phyloP scores from a whole-genome alignment of 2,113 vertebrate genomes.

The Orcinus orca region DNA sequence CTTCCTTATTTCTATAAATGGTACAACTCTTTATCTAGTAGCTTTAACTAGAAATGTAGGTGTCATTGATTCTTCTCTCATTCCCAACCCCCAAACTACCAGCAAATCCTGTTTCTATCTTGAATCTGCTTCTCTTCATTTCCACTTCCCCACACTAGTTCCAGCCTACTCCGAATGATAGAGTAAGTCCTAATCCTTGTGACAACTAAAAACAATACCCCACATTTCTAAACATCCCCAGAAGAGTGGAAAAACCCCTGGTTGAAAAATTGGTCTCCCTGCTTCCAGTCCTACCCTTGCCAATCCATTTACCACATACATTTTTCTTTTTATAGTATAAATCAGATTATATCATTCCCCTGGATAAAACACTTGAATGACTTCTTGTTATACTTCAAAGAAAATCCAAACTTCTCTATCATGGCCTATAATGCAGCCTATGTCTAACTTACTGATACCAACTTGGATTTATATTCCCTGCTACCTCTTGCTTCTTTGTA shows the following conservation, averaged over 20 bases:
- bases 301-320: neutral
- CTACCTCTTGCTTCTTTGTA: neutral
- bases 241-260: neutral
- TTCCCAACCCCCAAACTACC: neutral
- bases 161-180: neutral
- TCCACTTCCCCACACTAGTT: neutral
- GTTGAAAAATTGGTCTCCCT: neutral
- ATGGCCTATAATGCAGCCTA: neutral
- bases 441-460: neutral
- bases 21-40: neutral
- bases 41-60: neutral
- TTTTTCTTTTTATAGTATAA: neutral
- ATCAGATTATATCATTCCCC: neutral
- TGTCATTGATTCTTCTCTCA: neutral
- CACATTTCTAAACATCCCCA: neutral
- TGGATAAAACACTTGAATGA: neutral
- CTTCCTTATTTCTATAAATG: constrained; percentile 16
- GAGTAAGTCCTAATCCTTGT: neutral
- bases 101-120: neutral
- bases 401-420: neutral
- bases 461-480: neutral
- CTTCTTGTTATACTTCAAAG: neutral
- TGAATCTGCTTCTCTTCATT: neutral
- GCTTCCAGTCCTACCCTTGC: neutral
- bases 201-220: neutral